These are phyloP conservation scores for Bombyx mandarina DNA, from an alignment of 1,140 invertebrate species.

Conservation along the genomic window DNA sequence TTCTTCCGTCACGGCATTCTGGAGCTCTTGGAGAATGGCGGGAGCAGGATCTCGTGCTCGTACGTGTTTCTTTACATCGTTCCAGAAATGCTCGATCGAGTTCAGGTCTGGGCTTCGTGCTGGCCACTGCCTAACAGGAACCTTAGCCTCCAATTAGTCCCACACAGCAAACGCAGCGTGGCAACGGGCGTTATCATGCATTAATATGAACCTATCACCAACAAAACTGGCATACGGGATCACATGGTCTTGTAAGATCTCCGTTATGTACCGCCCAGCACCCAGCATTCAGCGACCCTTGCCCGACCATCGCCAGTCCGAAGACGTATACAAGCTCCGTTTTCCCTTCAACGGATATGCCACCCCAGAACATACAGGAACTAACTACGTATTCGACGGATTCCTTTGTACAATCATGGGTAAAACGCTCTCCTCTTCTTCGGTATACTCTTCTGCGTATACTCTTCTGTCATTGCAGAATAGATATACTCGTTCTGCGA, in stretches of 20 bases:
- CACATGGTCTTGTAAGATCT: constrained; percentile 5
- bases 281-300: constrained; percentile 1
- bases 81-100: constrained; percentile 13
- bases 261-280: constrained; percentile 6
- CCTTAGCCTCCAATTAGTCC: constrained; percentile 12
- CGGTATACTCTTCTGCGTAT: constrained; percentile 8
- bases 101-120: constrained; percentile 8
- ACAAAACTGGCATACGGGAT: constrained; percentile 10
- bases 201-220: constrained; percentile 14
- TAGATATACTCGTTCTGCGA: constrained; percentile 7
- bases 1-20: constrained; percentile 14
- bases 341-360: constrained; percentile 12
- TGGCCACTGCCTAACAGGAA: constrained; percentile 4
- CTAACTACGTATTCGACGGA: constrained; percentile 10
- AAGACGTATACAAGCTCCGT: constrained; percentile 15
- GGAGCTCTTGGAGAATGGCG: constrained; percentile 10
- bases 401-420: constrained; percentile 13
- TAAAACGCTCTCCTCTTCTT: constrained; percentile 10
- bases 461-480: constrained; percentile 17
- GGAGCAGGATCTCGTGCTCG: constrained; percentile 4
- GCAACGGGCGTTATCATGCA: constrained; percentile 18
- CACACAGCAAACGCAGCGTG: constrained; percentile 10
- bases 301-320: constrained; percentile 5
- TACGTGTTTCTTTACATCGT: constrained; percentile 13
- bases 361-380: constrained; percentile 16